phyloP scores from a whole-genome alignment of 2,113 vertebrate species.

The Nannospalax galili region DNA sequence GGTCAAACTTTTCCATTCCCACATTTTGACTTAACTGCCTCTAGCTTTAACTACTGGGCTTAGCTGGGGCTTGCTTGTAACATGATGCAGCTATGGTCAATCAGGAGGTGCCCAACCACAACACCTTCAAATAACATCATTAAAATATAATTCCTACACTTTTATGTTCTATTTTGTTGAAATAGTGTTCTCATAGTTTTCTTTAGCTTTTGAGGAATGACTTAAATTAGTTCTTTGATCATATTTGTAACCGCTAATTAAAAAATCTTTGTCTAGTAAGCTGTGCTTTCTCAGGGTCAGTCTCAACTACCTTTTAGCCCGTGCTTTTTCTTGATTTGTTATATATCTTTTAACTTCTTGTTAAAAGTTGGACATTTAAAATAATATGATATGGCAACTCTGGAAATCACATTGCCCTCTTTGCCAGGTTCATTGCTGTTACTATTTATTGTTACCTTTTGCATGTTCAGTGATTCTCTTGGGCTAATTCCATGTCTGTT shows the following conservation, averaged over 20 bases:
- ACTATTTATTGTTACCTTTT: not conserved
- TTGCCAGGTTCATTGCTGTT: not conserved
- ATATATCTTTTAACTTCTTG: not conserved
- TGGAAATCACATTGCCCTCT: not conserved
- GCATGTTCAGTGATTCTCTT: not conserved
- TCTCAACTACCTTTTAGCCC: not conserved
- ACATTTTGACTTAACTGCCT: too few relatives aligned
- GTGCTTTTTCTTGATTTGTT: not conserved
- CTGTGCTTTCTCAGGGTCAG: not conserved
- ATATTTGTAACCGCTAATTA: not conserved
- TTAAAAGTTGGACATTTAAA: not conserved
- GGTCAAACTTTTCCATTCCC: too few relatives aligned
- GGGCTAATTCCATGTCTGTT: conserved; percentile 22
- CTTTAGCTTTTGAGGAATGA: not conserved
- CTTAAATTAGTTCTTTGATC: not conserved
- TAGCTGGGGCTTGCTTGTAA: too few relatives aligned
- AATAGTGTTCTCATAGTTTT: not conserved
- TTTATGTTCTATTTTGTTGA: not conserved
- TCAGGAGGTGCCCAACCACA: too few relatives aligned
- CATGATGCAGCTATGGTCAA: too few relatives aligned
- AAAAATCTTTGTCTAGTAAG: not conserved
- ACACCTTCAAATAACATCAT: not conserved
- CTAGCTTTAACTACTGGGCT: too few relatives aligned
- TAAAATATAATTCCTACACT: not conserved
- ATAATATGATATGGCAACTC: not conserved